phyloP scores from a whole-genome alignment of 2,113 vertebrate genomes.

The Bufo gargarizans region DNA sequence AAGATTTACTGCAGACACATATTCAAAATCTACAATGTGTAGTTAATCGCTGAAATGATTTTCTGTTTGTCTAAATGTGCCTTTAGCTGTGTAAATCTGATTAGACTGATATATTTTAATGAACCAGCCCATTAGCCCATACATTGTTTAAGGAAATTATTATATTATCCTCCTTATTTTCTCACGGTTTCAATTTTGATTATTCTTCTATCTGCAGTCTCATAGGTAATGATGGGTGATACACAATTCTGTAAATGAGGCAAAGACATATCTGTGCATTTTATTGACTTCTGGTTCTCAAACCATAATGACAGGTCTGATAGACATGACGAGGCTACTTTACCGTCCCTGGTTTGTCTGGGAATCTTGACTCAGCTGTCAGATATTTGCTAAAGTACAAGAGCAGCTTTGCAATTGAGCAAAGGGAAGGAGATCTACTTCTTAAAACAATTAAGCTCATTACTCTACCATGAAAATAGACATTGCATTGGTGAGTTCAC shows the following conservation, averaged over 20 bases:
- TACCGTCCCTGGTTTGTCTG: neutral
- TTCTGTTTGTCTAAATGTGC: no score
- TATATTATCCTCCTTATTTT: neutral
- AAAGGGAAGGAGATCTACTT: neutral
- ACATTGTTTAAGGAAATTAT: neutral
- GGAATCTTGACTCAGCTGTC: slow-evolving; percentile 37
- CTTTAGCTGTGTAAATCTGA: no score
- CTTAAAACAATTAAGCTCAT: slow-evolving; percentile 7
- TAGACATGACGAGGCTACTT: neutral
- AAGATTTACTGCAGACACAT: no score
- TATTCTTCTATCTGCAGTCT: neutral
- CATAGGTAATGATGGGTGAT: neutral
- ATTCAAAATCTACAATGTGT: no score
- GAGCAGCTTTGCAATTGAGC: neutral
- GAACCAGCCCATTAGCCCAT: neutral
- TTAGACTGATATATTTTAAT: no score
- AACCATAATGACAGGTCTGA: neutral
- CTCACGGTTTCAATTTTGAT: neutral
- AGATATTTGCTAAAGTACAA: neutral
- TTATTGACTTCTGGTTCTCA: no score
- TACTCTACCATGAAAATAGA: slow-evolving; percentile 27
- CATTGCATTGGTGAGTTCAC: slow-evolving; percentile 28
- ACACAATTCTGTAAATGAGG: neutral
- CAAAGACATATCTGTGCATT: neutral
- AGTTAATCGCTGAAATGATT: no score